Conservation (phyloP, 2,113 vertebrate species). For the Stegostoma tigrinum region DNA sequence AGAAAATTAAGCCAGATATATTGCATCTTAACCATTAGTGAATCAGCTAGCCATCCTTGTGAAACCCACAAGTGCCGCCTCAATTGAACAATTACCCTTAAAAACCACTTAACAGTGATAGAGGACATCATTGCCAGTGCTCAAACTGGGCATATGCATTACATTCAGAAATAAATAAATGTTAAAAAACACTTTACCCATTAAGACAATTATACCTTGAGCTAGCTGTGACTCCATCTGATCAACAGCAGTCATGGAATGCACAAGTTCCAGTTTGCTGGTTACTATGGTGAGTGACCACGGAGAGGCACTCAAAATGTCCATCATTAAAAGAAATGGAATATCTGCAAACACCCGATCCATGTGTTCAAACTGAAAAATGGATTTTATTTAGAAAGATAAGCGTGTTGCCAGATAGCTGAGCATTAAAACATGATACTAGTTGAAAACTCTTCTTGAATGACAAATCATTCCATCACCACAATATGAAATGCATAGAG, state of each 20-base stretch:
- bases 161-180: neutral
- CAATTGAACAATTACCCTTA: neutral
- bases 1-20: neutral
- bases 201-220: constrained; percentile 56
- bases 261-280: constrained; percentile 73
- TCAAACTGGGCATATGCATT: neutral
- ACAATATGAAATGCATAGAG: neutral
- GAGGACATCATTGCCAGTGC: neutral
- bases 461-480: neutral
- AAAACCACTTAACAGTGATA: neutral
- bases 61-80: neutral
- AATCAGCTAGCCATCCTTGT: neutral
- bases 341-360: constrained; percentile 79
- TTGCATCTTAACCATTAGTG: neutral
- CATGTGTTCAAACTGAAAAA: constrained; percentile 75
- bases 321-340: constrained; percentile 86
- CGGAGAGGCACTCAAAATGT: constrained; percentile 80
- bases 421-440: neutral
- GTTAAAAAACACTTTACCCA: neutral
- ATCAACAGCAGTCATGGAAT: constrained; percentile 68
- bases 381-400: neutral
- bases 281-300: constrained; percentile 78
- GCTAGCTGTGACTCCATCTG: constrained; percentile 74
- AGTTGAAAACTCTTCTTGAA: neutral
- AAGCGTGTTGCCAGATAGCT: neutral